These are phyloP conservation scores for Sinonovacula constricta DNA, from an alignment of 1,140 invertebrate species.

Conservation along the genomic window DNA sequence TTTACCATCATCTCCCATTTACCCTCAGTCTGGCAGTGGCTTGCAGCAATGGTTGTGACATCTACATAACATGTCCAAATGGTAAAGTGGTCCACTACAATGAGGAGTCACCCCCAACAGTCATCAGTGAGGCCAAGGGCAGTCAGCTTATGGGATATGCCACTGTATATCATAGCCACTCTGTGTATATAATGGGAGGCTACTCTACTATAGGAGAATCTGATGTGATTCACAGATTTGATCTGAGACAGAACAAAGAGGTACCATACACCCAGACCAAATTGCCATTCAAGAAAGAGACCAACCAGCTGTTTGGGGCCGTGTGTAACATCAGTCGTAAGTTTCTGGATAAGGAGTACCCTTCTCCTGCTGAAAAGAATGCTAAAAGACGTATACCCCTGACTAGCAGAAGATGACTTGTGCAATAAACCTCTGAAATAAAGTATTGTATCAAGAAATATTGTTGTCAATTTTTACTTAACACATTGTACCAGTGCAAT, in stretches of 20 bases:
- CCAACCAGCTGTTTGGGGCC: constrained; percentile 27
- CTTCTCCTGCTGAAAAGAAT: not conserved
- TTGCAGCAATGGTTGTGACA: constrained; percentile 16
- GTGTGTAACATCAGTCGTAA: constrained; percentile 21
- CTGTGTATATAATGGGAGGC: constrained; percentile 33
- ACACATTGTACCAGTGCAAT: no score
- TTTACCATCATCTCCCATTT: constrained; percentile 30
- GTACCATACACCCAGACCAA: not conserved
- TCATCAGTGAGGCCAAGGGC: constrained; percentile 12
- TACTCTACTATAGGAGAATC: constrained; percentile 25
- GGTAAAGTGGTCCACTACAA: constrained; percentile 44
- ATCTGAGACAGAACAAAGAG: constrained; percentile 12
- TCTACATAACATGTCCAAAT: constrained; percentile 38
- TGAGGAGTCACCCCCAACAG: constrained; percentile 14
- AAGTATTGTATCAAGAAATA: no score
- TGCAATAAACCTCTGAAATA: no score
- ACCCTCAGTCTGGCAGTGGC: constrained; percentile 34
- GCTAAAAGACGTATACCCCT: not conserved
- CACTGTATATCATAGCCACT: constrained; percentile 19
- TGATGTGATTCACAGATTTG: constrained; percentile 37
- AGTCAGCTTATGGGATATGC: constrained; percentile 27
- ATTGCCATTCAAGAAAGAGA: constrained; percentile 34
- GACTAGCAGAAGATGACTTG: not conserved
- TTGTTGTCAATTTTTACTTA: no score
- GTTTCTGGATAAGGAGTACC: constrained; percentile 2